Conservation (phyloP, 2,888 invertebrate genomes). For the Caenorhabditis sp. region DNA sequence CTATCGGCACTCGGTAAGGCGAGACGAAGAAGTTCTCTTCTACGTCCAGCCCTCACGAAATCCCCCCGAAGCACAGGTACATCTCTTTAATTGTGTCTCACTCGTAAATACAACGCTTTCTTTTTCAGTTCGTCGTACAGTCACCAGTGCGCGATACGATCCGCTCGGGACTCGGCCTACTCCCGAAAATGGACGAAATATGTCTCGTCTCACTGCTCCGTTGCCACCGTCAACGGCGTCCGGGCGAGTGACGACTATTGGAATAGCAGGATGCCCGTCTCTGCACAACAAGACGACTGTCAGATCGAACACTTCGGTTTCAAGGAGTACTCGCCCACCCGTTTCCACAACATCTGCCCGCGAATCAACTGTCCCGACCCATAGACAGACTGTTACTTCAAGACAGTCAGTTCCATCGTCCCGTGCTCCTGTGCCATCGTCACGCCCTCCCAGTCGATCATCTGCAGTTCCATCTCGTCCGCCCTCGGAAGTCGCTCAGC, state of each 20-base stretch:
- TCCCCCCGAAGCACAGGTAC: conserved; percentile 3
- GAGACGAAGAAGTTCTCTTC: conserved; percentile 1
- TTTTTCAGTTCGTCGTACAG: conserved; percentile 5
- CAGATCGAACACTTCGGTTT: neutral
- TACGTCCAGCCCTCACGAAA: neutral
- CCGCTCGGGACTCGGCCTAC: neutral
- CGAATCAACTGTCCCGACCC: neutral
- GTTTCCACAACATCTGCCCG: neutral
- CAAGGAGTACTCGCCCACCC: neutral
- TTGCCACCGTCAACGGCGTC: neutral
- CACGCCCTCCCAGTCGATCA: neutral
- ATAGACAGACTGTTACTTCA: neutral
- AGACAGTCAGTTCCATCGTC: neutral
- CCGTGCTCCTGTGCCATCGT: neutral
- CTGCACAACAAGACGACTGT: neutral
- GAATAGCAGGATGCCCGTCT: neutral
- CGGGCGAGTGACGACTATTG: conserved; percentile 31
- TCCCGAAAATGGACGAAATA: too few relatives aligned
- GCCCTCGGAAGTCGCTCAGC: conserved; percentile 7
- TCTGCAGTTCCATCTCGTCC: conserved; percentile 10
- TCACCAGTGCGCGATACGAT: neutral
- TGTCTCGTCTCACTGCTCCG: neutral
- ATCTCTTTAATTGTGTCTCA: neutral
- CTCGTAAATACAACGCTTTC: neutral
- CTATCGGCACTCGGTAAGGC: neutral